phyloP scores from a whole-genome alignment of 1,140 invertebrate species.

The Elysia chlorotica region DNA sequence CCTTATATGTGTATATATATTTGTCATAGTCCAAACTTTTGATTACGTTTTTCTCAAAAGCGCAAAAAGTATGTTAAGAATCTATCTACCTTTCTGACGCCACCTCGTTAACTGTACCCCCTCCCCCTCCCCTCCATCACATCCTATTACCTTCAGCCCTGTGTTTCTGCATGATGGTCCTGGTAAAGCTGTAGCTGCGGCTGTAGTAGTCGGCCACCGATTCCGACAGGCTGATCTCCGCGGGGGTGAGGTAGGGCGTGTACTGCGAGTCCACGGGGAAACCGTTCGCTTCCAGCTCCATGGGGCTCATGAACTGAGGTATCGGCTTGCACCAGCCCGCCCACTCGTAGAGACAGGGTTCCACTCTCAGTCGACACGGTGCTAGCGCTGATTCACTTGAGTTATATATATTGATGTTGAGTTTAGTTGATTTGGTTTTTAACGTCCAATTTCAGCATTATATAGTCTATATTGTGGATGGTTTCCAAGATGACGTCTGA shows the following conservation, averaged over 20 bases:
- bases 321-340: conserved; percentile 85
- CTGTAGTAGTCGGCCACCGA: conserved; percentile 75
- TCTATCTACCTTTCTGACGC: no score
- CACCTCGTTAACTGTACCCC: no score
- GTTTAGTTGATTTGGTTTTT: no score
- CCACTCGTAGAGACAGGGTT: conserved; percentile 92
- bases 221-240: conserved; percentile 61
- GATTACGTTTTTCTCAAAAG: not conserved
- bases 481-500: no score
- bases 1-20: not conserved
- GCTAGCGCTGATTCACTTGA: no score
- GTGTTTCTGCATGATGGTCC: conserved; percentile 54
- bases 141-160: conserved; percentile 38
- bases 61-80: not conserved
- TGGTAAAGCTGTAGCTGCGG: conserved; percentile 60
- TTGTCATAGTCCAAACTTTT: not conserved
- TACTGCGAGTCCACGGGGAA: conserved; percentile 76
- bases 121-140: no score
- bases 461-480: no score
- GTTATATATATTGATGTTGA: no score
- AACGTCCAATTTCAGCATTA: no score
- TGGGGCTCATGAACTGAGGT: conserved; percentile 77
- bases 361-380: no score
- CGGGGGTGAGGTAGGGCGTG: conserved; percentile 67
- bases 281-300: conserved; percentile 75